Conservation (phyloP, 2,113 vertebrate species). For the Acanthochromis polyacanthus region DNA sequence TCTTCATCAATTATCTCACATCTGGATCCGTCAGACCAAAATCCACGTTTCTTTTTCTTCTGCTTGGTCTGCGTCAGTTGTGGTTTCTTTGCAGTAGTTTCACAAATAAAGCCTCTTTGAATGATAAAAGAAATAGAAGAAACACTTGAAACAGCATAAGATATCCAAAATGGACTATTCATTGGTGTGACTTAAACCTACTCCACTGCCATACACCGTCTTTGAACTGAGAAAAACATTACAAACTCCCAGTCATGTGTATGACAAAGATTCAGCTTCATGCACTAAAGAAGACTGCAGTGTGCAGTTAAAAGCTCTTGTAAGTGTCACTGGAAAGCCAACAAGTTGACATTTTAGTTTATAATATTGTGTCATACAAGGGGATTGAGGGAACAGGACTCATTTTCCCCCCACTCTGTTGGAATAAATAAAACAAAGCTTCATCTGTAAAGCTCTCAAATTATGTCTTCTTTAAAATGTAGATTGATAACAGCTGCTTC, state of each 20-base stretch:
- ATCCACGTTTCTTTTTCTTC: too few relatives aligned
- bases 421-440: background rate
- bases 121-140: background rate
- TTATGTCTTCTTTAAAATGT: conserved; percentile 9
- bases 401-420: background rate
- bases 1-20: too few relatives aligned
- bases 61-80: too few relatives aligned
- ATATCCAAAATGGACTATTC: too few relatives aligned
- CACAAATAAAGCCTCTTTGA: too few relatives aligned
- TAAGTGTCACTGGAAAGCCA: background rate
- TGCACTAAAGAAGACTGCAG: background rate
- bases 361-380: background rate
- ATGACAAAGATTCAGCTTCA: background rate
- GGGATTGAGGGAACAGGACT: background rate
- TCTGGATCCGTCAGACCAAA: too few relatives aligned
- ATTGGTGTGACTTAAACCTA: too few relatives aligned
- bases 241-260: too few relatives aligned
- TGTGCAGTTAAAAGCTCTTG: background rate
- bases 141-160: background rate
- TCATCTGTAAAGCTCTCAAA: conserved; percentile 3
- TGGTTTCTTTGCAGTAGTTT: too few relatives aligned
- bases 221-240: too few relatives aligned
- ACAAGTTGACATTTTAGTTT: conserved; percentile 6
- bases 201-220: too few relatives aligned
- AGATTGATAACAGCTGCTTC: conserved; percentile 11